Base-by-base conservation (phyloP, 1,140 invertebrate species). In the Cyphomyrmex costatus region DNA sequence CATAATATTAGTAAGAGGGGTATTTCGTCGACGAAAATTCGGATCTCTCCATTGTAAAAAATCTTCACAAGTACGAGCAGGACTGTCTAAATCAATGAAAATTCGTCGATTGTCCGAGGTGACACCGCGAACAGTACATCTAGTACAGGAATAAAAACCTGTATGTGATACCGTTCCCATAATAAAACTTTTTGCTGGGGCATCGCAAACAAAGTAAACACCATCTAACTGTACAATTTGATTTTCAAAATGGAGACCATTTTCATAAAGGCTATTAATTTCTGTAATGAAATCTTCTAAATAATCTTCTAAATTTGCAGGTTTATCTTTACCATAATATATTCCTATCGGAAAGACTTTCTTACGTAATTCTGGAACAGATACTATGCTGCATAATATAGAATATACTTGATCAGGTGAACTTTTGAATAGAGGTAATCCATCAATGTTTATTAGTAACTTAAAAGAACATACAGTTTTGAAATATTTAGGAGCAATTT, bases 191-290 rank as follows among this genome's bases (percentile, higher is more conserved):
- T 71, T 71, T 30, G 46, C 68, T 71, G 68, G 68, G 2, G 68
- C 68, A 51, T 71, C 24, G 27, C 68, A 71, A 51, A 71, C 68
- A 53, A 71, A 71, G 27, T 71, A 71, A 53, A 71, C 10, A 71
- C 27, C 49, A 71, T 53, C 24, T 71, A 71, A 53, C 24, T 16
- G 7, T 30, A 6, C 36, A 51, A 16, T 51, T 2, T 30, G 7
- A 53, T 71, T 71, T 2, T 12, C 42, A 71, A 71, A 71, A n/a
- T 71, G 7, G 3, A 71, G 46, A 8, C 46, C 46, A 51, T 71
- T 30, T 3, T 71, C 24, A 19, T 12, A 19, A 24, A 71, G 21
- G 8, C 7, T 71, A 49, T 51, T 71, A 71, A 71, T 71, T 51
- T 71, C 68, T 10, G 14, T 8, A 30, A 71, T 51, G 51, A 71